These are phyloP conservation scores for Pipra filicauda DNA, from an alignment of 2,113 vertebrate species.

Conservation along the genomic window DNA sequence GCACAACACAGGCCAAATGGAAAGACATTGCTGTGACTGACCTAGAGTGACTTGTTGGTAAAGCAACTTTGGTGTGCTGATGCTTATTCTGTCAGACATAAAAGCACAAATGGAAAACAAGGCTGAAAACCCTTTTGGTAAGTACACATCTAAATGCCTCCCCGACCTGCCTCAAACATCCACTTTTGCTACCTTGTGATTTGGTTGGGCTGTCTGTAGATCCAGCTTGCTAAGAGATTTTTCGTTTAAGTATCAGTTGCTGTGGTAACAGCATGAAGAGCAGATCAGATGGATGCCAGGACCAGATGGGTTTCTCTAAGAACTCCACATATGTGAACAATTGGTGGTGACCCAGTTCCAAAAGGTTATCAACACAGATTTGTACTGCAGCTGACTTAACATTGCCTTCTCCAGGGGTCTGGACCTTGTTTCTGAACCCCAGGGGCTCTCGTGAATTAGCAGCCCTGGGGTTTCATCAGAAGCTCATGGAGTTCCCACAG, in stretches of 20 bases:
- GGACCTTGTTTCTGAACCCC: neutral
- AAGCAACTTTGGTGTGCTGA: neutral
- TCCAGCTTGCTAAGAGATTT: neutral
- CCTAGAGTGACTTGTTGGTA: neutral
- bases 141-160: neutral
- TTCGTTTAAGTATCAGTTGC: conserved; percentile 44
- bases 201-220: neutral
- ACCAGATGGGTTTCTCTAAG: neutral
- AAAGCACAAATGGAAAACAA: neutral
- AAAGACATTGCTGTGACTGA: neutral
- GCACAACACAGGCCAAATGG: neutral
- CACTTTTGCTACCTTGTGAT: neutral
- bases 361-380: neutral
- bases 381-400: neutral
- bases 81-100: neutral
- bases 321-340: neutral
- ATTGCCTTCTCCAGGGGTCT: neutral
- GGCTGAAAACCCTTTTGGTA: neutral
- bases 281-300: conserved; percentile 4
- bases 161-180: neutral
- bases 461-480: neutral
- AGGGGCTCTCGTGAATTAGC: neutral
- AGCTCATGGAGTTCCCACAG: neutral
- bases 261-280: conserved; percentile 56
- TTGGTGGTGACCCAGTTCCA: neutral